Evolutionary conservation across 2,888 invertebrate genomes (phyloP).

Genomic region (Sinohyriopsis cumingii): DNA sequence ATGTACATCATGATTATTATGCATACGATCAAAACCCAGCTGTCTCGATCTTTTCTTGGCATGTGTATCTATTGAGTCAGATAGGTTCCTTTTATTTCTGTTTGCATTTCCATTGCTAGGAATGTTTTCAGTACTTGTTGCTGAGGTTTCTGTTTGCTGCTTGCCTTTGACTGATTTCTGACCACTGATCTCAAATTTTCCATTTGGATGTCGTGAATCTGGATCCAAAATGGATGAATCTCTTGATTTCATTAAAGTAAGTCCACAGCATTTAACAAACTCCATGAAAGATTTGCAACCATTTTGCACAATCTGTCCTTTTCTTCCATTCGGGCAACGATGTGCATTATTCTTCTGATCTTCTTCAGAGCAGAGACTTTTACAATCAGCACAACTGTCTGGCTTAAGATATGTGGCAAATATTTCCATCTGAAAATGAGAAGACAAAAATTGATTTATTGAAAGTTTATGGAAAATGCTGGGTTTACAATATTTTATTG

Average conservation of each 20-base stretch:
- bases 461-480: no score
- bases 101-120: no score
- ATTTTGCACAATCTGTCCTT: constrained; percentile 37
- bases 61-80: background rate
- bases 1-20: no score
- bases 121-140: background rate
- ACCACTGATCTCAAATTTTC: background rate
- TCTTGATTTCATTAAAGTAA: constrained; percentile 25
- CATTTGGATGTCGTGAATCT: background rate
- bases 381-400: constrained; percentile 37
- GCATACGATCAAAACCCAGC: no score
- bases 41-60: background rate
- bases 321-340: constrained; percentile 25
- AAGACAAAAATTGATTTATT: no score
- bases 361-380: constrained; percentile 29
- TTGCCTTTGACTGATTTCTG: no score
- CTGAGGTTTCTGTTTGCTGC: background rate
- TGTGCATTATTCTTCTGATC: constrained; percentile 25
- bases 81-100: background rate
- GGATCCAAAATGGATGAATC: constrained; percentile 6
- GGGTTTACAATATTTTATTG: no score
- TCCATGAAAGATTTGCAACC: constrained; percentile 36
- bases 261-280: constrained; percentile 41
- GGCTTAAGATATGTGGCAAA: constrained; percentile 41
- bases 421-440: constrained; percentile 41